phyloP scores from a whole-genome alignment of 2,797 vertebrate genomes.

The Lepilemur septentrionalis region DNA sequence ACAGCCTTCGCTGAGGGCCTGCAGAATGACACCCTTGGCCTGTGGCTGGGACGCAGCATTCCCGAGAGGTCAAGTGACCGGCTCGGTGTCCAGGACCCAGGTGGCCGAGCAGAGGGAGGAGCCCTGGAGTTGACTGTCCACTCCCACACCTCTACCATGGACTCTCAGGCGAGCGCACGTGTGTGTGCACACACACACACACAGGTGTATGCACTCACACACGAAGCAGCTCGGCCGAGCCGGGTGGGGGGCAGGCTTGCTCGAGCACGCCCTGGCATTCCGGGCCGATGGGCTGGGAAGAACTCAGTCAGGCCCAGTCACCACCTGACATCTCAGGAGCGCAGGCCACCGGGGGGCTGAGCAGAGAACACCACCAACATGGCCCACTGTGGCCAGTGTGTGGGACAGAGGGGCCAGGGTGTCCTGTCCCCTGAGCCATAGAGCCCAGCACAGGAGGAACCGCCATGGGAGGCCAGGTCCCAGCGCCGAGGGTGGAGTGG shows the following conservation, averaged over 20 bases:
- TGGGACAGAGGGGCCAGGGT: rapidly evolving
- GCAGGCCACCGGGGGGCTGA: background rate
- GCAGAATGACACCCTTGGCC: background rate
- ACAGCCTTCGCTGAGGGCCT: background rate
- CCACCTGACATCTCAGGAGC: background rate
- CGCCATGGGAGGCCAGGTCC: background rate
- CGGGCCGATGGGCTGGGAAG: background rate
- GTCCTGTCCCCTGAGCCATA: no score
- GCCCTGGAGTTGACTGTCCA: background rate
- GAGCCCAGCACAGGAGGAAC: background rate
- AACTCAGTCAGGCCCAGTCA: background rate
- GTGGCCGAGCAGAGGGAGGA: background rate
- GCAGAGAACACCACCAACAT: background rate
- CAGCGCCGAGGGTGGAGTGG: rapidly evolving
- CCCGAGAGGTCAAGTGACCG: background rate
- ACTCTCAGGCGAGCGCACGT: no score
- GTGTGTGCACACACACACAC: no score
- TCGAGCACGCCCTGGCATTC: slow-evolving; percentile 28
- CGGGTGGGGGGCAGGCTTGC: background rate
- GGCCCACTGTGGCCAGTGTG: rapidly evolving
- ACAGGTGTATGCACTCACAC: background rate
- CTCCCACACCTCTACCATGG: background rate
- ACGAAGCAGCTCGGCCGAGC: background rate
- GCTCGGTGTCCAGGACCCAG: no score
- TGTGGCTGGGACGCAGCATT: no score